Evolutionary conservation across 2,888 invertebrate species (phyloP), one percentile per base, ranked within the genome.

Genomic region (Sminthurinus aureus): DNA sequence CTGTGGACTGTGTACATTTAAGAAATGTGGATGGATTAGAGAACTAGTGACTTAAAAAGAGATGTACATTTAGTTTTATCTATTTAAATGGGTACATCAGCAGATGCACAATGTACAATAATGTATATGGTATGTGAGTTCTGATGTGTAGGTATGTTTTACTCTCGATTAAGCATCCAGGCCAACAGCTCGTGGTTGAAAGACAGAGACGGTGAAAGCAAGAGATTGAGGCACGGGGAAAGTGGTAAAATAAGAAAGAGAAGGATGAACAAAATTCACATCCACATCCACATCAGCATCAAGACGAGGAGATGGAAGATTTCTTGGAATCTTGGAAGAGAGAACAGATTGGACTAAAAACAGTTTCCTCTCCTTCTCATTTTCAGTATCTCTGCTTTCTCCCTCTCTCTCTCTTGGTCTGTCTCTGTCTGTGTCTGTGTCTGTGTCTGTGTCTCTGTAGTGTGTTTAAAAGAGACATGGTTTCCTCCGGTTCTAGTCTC

Each of bases 401-500:
- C 64, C 8, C 67, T 67, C 22, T 67, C 67, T 67, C 67, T 20
- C n/a, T n/a, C 11, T 64, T 18, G n/a, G n/a, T 64, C 38, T 38
- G 3, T 38, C 38, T 38, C 38, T 38, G 38, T 38, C 38, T 38
- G 3, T 38, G 38, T n/a, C n/a, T n/a, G n/a, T n/a, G n/a, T n/a
- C n/a, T n/a, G n/a, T n/a, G n/a, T 58, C 66, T 66, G 66, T 66
- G 71, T 71, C 9, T 20, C 71, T 20, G 18, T 8, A 18, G 78
- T 66, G 79, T 38, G 52, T 38, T 12, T 50, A 58, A 58, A 20
- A 79, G 71, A 69, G 71, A 79, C 69, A 79, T 79, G 38, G 69
- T 69, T 79, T n/a, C 51, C 38, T 15, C 20, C 67, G 67, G 51
- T 67, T 79, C 79, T 13, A 51, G 79, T 79, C 79, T 79, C 79